Base-by-base conservation (phyloP, 2,888 invertebrate species). In the Polia nebulosa region DNA sequence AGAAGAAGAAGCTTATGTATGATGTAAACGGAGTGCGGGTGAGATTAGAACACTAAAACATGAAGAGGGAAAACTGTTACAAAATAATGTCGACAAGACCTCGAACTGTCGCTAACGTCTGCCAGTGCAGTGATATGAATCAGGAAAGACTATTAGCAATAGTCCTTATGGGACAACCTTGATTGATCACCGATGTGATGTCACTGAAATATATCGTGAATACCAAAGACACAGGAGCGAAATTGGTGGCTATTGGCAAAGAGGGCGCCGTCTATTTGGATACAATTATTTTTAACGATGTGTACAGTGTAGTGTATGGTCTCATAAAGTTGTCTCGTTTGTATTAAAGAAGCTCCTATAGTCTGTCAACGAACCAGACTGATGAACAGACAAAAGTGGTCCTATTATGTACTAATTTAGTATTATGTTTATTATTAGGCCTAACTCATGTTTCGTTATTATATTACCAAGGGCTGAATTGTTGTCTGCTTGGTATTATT, bases 71-170 rank as follows among this genome's bases (percentile, higher is more conserved):
- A 57, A 49, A 49, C 2, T 36, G 3, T 29, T 17, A 20, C 4
- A 27, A 22, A 41, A 17, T 34, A 25, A 22, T 52, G 56, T 6
- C 32, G n/a, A n/a, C 22, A 45, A 7, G 51, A n/a, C 56, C 44
- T 57, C 32, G 44, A 56, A 32, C 4, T 29, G 34, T 41, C 11
- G 34, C 22, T 0, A 11, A 32, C 4, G 51, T n/a, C n/a, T 41
- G 53, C n/a, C 47, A 41, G 5, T 20, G 15, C n/a, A 11, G 22
- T 52, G 32, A 27, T 56, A 56, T 34, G 20, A 45, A 36, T 51
- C 22, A 52, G 7, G 17, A 41, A 74, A 11, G n/a, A 34, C 52
- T 8, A 17, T 22, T 27, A 27, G 57, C 27, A 65, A 71, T 72
- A 22, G 72, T 25, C 49, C 34, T 62, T 32, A 44, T 65, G 22